Evolutionary conservation across 2,888 invertebrate genomes (phyloP), one percentile per base, ranked within the genome.

Genomic region (Julus scandinavius): DNA sequence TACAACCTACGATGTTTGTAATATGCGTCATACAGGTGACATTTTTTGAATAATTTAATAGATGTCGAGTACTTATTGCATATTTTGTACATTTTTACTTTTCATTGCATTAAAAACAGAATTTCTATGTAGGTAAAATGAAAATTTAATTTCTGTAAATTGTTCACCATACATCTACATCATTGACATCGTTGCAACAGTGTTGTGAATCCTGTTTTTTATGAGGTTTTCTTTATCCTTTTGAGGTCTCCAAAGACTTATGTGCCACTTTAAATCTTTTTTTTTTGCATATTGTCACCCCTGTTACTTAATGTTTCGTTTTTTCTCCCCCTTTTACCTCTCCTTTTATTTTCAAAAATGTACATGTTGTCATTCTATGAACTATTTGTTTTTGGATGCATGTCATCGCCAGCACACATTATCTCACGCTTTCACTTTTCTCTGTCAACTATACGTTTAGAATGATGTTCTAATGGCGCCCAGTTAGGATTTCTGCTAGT

Each of bases 371-470:
- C 80, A 80, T 80, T 80, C 80, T 80, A 13, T 80, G 38, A 17
- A 20, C 38, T 80, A 40, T 40, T 80, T 80, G 80, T 80, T 80
- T 80, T 80, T 38, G 15, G 38, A 13, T 80, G 80, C 38, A 29
- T 80, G 80, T 80, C 80, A 80, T 80, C 80, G 80, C 80, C 80
- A 80, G 38, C 29, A 29, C 80, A 38, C 80, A 80, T 40, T 80
- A 40, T 80, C 80, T 80, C 80, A 80, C 80, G 80, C 80, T 80
- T 80, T 80, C 38, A 80, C 38, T 80, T 80, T 80, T 80, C 80
- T 80, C 38, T 40, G 80, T 80, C 80, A 80, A 80, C 80, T 80
- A 38, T 29, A 80, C 38, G 38, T 40, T 29, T 80, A 54, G 38
- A 80, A 80, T 38, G 13, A 80, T 40, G 38, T 80, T 80, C 38